Evolutionary conservation across 2,797 vertebrate species (phyloP), one percentile per base, ranked within the genome.

Genomic region (Microctenopoma stevenorrisi): DNA sequence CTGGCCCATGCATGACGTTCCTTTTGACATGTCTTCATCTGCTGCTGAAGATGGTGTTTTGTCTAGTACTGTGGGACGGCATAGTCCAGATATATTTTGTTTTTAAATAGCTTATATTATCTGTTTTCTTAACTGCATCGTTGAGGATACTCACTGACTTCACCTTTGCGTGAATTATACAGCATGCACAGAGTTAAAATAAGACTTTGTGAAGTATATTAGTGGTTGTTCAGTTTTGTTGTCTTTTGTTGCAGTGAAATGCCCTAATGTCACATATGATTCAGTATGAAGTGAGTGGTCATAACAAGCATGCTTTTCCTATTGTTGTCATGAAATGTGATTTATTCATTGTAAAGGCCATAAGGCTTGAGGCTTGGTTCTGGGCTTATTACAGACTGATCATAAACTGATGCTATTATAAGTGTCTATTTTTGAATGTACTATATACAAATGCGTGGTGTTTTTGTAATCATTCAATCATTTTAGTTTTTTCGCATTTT

Each of bases 261-360:
- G 13, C 50, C 15, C 58, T 18, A 26, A 60, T 50, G 46, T 56
- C 14, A 33, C 15, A 15, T 52, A 22, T 35, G 40, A 64, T 67
- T 50, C 33, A 40, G 4, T 38, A 5, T 66, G 33, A 73, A 48
- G 12, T 62, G 43, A 76, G 40, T 44, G 13, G 56, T 69, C 59
- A 71, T 68, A 82, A 67, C 60, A 43, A 9, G 13, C 18, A 38
- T 46, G 43, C 6, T 53, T 64, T 54, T 14, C 30, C 15, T 7
- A 30, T 66, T 68, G 25, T 68, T 65, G 35, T 47, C 18, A 57
- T 30, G 53, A 53, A 58, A 47, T 38, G 47, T 65, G 73, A 70
- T 68, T 59, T 57, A 66, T 69, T 59, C 28, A n/a, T 10, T 38
- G 35, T 64, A 66, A 76, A 79, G 40, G 61, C 67, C 44, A 1